These are phyloP conservation scores for Sebastes fasciatus DNA, from an alignment of 2,113 vertebrate species.

Conservation along the genomic window DNA sequence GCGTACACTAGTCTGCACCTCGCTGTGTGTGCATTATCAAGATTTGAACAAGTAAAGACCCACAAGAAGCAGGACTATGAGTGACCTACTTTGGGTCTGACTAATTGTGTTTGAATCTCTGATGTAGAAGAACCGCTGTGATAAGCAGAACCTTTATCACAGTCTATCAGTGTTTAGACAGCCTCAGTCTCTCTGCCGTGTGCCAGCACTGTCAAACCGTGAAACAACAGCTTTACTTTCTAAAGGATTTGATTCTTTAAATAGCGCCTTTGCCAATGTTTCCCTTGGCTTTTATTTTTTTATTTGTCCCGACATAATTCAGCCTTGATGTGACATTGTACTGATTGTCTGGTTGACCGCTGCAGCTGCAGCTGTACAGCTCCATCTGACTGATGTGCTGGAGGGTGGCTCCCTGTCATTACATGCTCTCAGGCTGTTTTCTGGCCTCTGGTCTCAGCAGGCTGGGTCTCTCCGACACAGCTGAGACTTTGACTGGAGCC, in stretches of 20 bases:
- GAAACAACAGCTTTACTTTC: slow-evolving; percentile 30
- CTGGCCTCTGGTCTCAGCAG: slow-evolving; percentile 10
- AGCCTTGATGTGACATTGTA: slow-evolving; percentile 3
- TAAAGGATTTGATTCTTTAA: slow-evolving; percentile 19
- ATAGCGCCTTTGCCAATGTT: not conserved
- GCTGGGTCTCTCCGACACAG: slow-evolving; percentile 24
- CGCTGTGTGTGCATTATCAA: not conserved
- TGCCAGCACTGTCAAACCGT: slow-evolving; percentile 4
- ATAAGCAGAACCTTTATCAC: slow-evolving; percentile 47
- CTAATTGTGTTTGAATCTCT: slow-evolving; percentile 47
- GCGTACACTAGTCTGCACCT: not conserved
- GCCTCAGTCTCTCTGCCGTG: slow-evolving; percentile 39
- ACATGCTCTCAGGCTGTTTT: slow-evolving; percentile 10
- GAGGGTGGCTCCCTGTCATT: slow-evolving; percentile 42
- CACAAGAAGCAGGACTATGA: slow-evolving; percentile 30
- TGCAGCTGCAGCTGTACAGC: slow-evolving; percentile 32
- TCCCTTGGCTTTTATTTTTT: slow-evolving; percentile 6
- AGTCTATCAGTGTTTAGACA: slow-evolving; percentile 52
- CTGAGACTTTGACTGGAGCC: slow-evolving; percentile 8
- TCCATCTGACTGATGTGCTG: slow-evolving; percentile 33
- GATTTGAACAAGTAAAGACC: slow-evolving; percentile 22
- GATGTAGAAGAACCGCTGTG: slow-evolving; percentile 47
- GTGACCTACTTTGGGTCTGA: slow-evolving; percentile 35
- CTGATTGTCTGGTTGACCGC: slow-evolving; percentile 13
- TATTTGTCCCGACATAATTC: not conserved